phyloP scores from a whole-genome alignment of 2,113 vertebrate species.

The Eptesicus fuscus region DNA sequence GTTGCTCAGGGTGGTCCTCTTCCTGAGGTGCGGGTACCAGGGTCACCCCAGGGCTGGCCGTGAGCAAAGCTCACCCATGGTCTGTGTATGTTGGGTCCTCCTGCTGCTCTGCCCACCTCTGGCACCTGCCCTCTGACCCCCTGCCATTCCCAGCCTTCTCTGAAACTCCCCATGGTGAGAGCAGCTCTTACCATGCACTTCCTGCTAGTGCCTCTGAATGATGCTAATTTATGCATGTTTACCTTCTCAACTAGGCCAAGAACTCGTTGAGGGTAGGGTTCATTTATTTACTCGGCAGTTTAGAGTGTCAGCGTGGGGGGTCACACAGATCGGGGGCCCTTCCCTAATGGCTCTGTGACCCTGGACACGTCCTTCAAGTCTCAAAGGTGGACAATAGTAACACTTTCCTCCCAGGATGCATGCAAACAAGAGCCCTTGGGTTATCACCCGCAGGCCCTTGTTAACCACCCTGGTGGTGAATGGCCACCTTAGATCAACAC shows the following conservation, averaged over 20 bases:
- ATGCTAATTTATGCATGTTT: background rate
- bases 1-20: background rate
- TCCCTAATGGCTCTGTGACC: background rate
- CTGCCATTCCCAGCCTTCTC: background rate
- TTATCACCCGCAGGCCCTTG: background rate
- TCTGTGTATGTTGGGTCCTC: background rate
- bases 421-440: background rate
- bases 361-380: background rate
- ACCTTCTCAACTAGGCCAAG: background rate
- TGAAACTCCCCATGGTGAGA: background rate
- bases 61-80: background rate
- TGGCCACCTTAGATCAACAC: background rate
- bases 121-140: background rate
- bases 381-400: background rate
- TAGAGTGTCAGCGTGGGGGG: background rate
- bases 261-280: background rate
- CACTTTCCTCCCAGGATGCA: background rate
- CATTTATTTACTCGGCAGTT: background rate
- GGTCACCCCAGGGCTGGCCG: background rate
- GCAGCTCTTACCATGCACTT: background rate
- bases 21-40: background rate
- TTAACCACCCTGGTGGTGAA: background rate
- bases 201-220: background rate
- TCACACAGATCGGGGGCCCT: background rate
- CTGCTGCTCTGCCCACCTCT: background rate